These are phyloP conservation scores for Microtus richardsoni DNA, from an alignment of 2,113 vertebrate species.

Conservation along the genomic window DNA sequence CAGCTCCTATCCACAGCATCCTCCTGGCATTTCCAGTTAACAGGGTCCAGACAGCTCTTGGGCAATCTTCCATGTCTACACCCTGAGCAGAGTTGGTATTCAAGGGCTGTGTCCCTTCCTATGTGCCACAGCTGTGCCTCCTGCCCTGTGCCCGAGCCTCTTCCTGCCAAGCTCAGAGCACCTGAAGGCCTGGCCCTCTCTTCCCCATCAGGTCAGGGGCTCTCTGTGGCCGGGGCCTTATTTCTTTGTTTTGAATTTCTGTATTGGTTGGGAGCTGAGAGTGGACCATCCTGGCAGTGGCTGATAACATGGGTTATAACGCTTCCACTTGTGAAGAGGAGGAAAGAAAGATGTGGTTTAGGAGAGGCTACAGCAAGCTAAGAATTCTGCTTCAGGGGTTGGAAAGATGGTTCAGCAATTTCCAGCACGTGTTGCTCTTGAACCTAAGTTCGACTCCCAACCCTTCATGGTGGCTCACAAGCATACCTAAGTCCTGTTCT, in stretches of 20 bases:
- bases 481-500: background rate
- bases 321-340: background rate
- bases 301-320: background rate
- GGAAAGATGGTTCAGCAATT: background rate
- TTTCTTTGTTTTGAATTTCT: background rate
- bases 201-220: background rate
- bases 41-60: no score
- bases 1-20: background rate
- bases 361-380: background rate
- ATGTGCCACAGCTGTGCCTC: accelerated
- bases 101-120: background rate
- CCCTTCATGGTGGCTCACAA: background rate
- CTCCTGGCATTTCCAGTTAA: background rate
- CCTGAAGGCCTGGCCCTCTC: background rate
- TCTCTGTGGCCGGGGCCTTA: background rate
- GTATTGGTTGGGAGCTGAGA: background rate
- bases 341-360: background rate
- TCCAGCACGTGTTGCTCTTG: background rate
- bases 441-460: background rate
- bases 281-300: background rate
- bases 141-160: accelerated
- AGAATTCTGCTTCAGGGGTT: background rate
- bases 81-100: background rate
- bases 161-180: background rate
- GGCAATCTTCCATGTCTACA: background rate